Percentiles rank a stretch among this genome's conserved stretches.
Conservation (phyloP, 2,113 vertebrate species). For the Bostrychus sinensis region DNA sequence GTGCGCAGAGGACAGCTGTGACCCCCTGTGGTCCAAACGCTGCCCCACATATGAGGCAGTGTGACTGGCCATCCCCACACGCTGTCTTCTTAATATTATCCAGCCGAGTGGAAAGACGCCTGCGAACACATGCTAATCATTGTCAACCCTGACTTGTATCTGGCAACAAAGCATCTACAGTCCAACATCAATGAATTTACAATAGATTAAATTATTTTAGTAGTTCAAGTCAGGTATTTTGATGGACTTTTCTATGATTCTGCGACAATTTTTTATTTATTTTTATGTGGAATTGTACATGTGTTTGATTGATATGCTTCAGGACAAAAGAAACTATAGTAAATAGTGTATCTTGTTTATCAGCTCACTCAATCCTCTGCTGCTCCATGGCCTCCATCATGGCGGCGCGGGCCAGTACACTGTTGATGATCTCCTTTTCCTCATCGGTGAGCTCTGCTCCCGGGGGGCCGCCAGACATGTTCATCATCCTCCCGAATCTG, state of each 20-base stretch:
- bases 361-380: slow-evolving; percentile 88
- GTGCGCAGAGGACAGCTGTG: slow-evolving; percentile 85
- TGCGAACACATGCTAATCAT: slow-evolving; percentile 48
- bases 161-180: neutral
- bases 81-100: slow-evolving; percentile 88
- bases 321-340: neutral
- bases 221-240: slow-evolving; percentile 20
- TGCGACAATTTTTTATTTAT: too few species aligned
- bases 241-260: too few species aligned
- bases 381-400: slow-evolving; percentile 93
- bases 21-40: slow-evolving; percentile 84
- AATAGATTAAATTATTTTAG: neutral
- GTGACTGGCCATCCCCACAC: slow-evolving; percentile 87
- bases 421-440: slow-evolving; percentile 96
- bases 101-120: slow-evolving; percentile 88
- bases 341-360: neutral
- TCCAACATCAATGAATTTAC: neutral
- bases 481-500: slow-evolving; percentile 49
- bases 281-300: too few species aligned
- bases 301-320: neutral
- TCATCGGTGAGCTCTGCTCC: slow-evolving; percentile 91
- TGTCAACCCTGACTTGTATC: slow-evolving; percentile 1
- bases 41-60: slow-evolving; percentile 90
- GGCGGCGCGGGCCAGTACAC: slow-evolving; percentile 89
- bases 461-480: slow-evolving; percentile 57